phyloP scores from a whole-genome alignment of 92 coral and sea anemone genomes.

The Nematostella vectensis region DNA sequence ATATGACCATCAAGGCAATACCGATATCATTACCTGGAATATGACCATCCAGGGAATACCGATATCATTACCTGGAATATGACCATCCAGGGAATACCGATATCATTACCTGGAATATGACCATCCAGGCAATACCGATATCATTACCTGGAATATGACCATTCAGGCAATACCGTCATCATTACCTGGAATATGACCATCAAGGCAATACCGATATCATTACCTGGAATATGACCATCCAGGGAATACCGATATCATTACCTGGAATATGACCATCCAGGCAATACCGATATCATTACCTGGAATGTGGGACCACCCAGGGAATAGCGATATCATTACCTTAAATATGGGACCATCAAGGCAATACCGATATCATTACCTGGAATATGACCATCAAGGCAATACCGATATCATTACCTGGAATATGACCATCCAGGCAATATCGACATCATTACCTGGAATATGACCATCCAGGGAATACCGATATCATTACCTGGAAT shows the following conservation, averaged over 20 bases:
- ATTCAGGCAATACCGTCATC: no score
- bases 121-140: slow-evolving; percentile 88
- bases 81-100: no score
- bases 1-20: no score
- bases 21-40: slow-evolving; percentile 98
- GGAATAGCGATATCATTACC: slow-evolving; percentile 88
- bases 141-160: slow-evolving; percentile 86
- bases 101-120: slow-evolving; percentile 96
- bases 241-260: no score
- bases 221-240: slow-evolving; percentile 81
- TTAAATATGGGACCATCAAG: no score
- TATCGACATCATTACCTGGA: no score
- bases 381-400: slow-evolving; percentile 97
- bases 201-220: slow-evolving; percentile 87
- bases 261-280: slow-evolving; percentile 97
- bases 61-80: slow-evolving; percentile 83
- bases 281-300: slow-evolving; percentile 89
- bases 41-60: slow-evolving; percentile 89
- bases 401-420: slow-evolving; percentile 84
- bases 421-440: no score
- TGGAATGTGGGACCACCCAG: slow-evolving; percentile 84
- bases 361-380: no score
- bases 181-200: slow-evolving; percentile 96
- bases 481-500: slow-evolving; percentile 89
- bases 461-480: slow-evolving; percentile 86